Conservation (phyloP, 2,113 vertebrate species). For the Haemorhous mexicanus region DNA sequence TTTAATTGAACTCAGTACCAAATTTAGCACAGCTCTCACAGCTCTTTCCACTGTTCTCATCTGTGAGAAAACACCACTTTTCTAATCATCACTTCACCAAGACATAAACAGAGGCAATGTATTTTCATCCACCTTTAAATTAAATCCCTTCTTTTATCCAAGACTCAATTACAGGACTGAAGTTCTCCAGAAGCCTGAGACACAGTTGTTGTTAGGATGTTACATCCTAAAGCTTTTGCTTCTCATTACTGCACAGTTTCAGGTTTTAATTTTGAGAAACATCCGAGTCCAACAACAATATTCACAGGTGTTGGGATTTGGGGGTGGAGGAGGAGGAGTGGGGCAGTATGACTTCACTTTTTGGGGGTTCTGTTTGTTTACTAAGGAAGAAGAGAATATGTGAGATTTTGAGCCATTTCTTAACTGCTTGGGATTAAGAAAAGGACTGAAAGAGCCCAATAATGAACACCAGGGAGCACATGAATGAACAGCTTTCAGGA, state of each 20-base stretch:
- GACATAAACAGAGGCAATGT: neutral
- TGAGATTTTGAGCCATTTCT: neutral
- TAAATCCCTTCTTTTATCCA: neutral
- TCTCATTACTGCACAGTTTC: neutral
- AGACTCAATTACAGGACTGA: neutral
- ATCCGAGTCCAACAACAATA: neutral
- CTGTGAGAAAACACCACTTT: neutral
- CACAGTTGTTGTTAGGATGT: neutral
- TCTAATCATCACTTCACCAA: neutral
- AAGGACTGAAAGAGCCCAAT: neutral
- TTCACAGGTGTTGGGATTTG: fast-evolving
- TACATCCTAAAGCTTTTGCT: neutral
- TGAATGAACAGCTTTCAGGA: neutral
- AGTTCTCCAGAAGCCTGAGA: neutral
- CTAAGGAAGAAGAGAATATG: neutral
- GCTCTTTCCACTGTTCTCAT: neutral
- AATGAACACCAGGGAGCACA: neutral
- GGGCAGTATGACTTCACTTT: neutral
- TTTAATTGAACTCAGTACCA: neutral
- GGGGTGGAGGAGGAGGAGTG: neutral
- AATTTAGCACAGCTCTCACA: neutral
- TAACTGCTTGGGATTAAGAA: neutral
- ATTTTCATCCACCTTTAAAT: neutral
- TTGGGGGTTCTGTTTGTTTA: neutral
- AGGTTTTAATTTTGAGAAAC: neutral